Evolutionary conservation across 2,113 vertebrate genomes (phyloP).

Genomic region (Cyprinus carpio): DNA sequence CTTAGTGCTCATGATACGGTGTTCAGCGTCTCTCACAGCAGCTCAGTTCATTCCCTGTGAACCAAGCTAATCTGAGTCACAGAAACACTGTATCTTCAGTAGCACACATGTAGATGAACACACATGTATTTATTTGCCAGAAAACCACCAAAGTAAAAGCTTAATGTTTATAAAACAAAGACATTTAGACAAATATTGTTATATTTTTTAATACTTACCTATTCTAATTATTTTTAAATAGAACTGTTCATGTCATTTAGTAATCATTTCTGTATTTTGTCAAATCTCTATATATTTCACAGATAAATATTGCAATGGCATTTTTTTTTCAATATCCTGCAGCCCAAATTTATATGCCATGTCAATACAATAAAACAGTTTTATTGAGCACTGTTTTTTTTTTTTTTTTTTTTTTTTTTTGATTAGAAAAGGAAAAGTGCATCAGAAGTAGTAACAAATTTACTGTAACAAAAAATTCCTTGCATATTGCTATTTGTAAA

Average conservation of each 20-base stretch:
- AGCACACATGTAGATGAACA: no score
- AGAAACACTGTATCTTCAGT: neutral
- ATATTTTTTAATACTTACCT: no score
- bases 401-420: no score
- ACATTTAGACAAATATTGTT: no score
- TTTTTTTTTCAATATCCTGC: neutral
- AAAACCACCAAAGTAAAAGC: neutral
- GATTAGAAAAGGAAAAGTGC: no score
- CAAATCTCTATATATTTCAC: neutral
- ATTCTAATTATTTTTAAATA: neutral
- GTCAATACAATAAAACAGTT: neutral
- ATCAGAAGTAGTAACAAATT: neutral
- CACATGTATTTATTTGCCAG: neutral
- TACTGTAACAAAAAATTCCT: no score
- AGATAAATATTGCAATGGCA: neutral
- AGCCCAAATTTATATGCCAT: neutral
- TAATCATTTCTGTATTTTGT: neutral
- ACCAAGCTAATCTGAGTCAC: neutral
- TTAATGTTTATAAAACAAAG: neutral
- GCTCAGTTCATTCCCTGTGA: neutral
- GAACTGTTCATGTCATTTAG: neutral
- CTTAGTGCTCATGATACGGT: neutral
- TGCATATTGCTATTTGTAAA: neutral
- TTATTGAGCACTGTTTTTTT: neutral
- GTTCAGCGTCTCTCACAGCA: neutral